Base-by-base conservation (phyloP, 1,140 invertebrate genomes). In the Chymomyza costata region DNA sequence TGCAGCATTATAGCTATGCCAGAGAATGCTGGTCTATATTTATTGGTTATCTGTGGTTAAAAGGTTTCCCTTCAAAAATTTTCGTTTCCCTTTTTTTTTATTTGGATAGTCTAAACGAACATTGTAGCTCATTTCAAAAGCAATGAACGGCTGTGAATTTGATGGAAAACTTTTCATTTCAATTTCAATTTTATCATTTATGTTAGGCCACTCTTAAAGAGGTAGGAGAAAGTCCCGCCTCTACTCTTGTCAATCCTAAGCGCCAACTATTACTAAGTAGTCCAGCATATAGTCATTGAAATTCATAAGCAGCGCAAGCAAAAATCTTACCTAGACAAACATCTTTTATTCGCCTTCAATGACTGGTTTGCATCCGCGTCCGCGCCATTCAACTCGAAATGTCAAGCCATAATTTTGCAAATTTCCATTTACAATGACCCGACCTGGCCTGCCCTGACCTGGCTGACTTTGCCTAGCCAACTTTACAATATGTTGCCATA, bases 141-240 rank as follows among this genome's bases (percentile, higher is more conserved):
- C 80, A 83, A 80, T 81, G 68, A 82, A 83, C 73, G 80, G 80
- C 80, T 83, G 80, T 83, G 80, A 83, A 83, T 83, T 82, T 81
- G 71, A 76, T 76, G 73, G 73, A 70, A 76, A n/a, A n/a, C 55
- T 60, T 71, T 76, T 76, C 49, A 41, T 63, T 64, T 39, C 60
- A 15, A 46, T 65, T 51, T 38, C 21, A 40, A 48, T 60, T 32
- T 44, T 7, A 21, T 6, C n/a, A n/a, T n/a, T n/a, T n/a, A n/a
- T n/a, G n/a, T n/a, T n/a, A n/a, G n/a, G n/a, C n/a, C n/a, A n/a
- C n/a, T n/a, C n/a, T n/a, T n/a, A n/a, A n/a, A n/a, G n/a, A n/a
- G n/a, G n/a, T n/a, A n/a, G n/a, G n/a, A n/a, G n/a, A n/a, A n/a
- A n/a, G n/a, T n/a, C n/a, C n/a, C n/a, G n/a, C n/a, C n/a, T n/a